phyloP scores from a whole-genome alignment of 1,140 invertebrate species.

The Hyles vespertilio region DNA sequence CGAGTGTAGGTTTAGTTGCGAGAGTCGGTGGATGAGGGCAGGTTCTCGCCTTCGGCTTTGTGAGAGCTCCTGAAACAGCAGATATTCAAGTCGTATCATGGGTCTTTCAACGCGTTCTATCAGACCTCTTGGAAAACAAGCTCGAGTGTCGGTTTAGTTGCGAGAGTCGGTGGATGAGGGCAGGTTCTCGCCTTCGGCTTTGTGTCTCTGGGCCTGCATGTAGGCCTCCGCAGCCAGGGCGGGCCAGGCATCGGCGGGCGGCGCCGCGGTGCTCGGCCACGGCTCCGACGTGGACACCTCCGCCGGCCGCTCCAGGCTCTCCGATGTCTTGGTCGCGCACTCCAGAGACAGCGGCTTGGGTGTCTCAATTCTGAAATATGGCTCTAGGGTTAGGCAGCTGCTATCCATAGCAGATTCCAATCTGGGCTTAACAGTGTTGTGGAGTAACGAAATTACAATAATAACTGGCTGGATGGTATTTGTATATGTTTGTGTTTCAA shows the following conservation, averaged over 20 bases:
- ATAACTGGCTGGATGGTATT: no score
- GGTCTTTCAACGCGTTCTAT: no score
- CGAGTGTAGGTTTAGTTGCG: conserved; percentile 47
- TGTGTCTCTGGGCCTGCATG: conserved; percentile 55
- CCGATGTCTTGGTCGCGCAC: conserved; percentile 37
- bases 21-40: conserved; percentile 67
- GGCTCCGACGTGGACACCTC: conserved; percentile 67
- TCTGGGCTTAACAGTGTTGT: no score
- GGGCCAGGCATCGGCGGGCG: conserved; percentile 41
- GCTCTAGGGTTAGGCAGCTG: not conserved
- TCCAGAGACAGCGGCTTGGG: conserved; percentile 64
- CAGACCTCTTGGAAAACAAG: no score
- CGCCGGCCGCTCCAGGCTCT: conserved; percentile 51
- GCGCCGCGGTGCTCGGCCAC: conserved; percentile 34
- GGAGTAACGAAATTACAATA: no score
- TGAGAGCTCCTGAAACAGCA: conserved; percentile 15
- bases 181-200: conserved; percentile 65
- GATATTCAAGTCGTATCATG: no score
- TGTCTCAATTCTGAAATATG: conserved; percentile 54
- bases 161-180: conserved; percentile 69
- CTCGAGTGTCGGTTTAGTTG: conserved; percentile 38
- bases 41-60: conserved; percentile 66
- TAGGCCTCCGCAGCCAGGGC: conserved; percentile 55
- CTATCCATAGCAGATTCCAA: no score
- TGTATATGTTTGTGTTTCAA: no score